These are phyloP conservation scores for Dolichotis patagonum DNA, from an alignment of 2,113 vertebrate species.

Conservation along the genomic window DNA sequence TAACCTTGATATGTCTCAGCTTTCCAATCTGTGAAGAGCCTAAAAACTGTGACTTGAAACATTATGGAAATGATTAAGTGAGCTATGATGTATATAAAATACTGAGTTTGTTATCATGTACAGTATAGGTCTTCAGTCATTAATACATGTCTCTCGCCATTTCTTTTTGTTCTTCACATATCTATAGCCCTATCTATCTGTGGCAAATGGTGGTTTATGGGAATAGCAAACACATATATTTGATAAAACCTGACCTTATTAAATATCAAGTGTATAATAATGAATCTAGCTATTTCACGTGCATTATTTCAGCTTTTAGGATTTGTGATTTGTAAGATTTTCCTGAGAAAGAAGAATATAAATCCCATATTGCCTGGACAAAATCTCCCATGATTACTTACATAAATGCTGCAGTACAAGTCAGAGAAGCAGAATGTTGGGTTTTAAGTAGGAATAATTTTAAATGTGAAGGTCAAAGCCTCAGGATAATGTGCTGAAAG, in stretches of 20 bases:
- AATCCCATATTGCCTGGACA: background rate
- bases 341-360: background rate
- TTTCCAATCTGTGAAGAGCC: background rate
- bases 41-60: constrained; percentile 20
- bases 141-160: background rate
- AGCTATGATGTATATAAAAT: constrained; percentile 17
- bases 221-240: background rate
- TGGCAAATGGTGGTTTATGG: constrained; percentile 6
- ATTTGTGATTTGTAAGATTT: constrained; percentile 49
- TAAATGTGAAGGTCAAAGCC: constrained; percentile 60
- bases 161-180: background rate
- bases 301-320: constrained; percentile 6
- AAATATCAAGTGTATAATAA: background rate
- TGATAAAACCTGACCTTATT: background rate
- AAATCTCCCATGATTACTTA: background rate
- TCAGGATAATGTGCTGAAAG: constrained; percentile 44
- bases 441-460: constrained; percentile 42
- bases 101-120: constrained; percentile 2
- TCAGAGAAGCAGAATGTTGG: constrained; percentile 28
- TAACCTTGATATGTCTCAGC: background rate
- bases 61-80: constrained; percentile 27
- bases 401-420: constrained; percentile 52
- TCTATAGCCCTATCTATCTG: background rate
- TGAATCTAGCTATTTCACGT: constrained; percentile 16
- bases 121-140: background rate